Conservation (phyloP, 2,797 vertebrate genomes). For the Enteromius mattozi region DNA sequence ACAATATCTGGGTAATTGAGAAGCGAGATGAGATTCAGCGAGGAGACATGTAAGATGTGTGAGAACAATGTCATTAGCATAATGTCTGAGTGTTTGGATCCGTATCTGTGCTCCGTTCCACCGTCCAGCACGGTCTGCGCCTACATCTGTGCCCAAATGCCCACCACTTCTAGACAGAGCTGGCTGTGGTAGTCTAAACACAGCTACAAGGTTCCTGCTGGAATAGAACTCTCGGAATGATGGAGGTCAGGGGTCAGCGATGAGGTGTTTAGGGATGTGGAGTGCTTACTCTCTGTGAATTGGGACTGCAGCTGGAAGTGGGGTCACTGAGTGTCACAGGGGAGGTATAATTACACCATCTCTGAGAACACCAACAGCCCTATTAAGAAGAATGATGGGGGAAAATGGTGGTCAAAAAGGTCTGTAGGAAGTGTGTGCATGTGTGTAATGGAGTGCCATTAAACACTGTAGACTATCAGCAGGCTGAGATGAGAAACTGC, state of each 20-base stretch:
- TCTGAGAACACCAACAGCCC: conserved; percentile 63
- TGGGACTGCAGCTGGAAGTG: conserved; percentile 52
- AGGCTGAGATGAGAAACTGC: conserved; percentile 70
- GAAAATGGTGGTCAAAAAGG: conserved; percentile 75
- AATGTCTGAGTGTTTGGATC: conserved; percentile 69
- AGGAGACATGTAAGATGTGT: conserved; percentile 71
- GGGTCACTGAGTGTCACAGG: conserved; percentile 42
- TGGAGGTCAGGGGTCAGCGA: conserved; percentile 63
- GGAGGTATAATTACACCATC: conserved; percentile 65
- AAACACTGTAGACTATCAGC: conserved; percentile 68
- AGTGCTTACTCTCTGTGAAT: conserved; percentile 38
- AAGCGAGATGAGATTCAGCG: conserved; percentile 69
- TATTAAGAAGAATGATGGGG: conserved; percentile 70
- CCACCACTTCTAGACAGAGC: conserved; percentile 17
- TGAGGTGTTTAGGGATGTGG: conserved; percentile 57
- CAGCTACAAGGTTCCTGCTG: neutral
- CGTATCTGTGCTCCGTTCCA: conserved; percentile 64
- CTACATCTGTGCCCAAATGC: neutral
- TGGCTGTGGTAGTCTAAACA: conserved; percentile 19
- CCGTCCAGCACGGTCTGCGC: conserved; percentile 45
- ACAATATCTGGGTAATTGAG: conserved; percentile 73
- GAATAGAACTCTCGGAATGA: conserved; percentile 38
- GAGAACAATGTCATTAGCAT: conserved; percentile 69
- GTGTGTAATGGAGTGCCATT: conserved; percentile 67
- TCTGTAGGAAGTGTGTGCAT: conserved; percentile 63